Conservation (phyloP, 2,888 invertebrate genomes). For the Linyphia triangularis region DNA sequence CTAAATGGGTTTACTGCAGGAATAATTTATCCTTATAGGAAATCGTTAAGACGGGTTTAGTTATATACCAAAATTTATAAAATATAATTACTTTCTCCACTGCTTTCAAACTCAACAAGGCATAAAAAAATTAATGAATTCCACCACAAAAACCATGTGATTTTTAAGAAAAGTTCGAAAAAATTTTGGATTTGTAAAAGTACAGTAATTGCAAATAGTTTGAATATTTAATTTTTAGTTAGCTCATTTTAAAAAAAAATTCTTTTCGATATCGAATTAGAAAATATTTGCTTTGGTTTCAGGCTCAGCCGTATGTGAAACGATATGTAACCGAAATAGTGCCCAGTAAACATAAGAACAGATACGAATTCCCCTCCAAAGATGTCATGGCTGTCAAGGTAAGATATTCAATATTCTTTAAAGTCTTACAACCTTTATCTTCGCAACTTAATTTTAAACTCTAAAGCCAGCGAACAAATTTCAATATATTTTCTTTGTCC, state of each 20-base stretch:
- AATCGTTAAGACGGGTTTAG: too few relatives aligned
- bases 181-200: neutral
- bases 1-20: too few relatives aligned
- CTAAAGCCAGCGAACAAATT: neutral
- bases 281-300: neutral
- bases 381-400: constrained; percentile 61
- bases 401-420: neutral
- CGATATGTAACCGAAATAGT: constrained; percentile 64
- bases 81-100: neutral
- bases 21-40: too few relatives aligned
- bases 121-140: too few relatives aligned
- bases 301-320: constrained; percentile 70
- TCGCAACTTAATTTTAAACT: neutral
- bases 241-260: neutral
- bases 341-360: constrained; percentile 73
- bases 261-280: neutral
- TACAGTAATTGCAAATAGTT: neutral
- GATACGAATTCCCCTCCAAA: constrained; percentile 64
- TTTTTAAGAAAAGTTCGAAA: neutral
- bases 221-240: too few relatives aligned
- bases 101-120: too few relatives aligned
- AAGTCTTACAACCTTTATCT: neutral
- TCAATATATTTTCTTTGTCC: neutral
- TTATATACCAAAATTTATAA: too few relatives aligned
- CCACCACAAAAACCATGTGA: too few relatives aligned